These are phyloP conservation scores for Prenolepis imparis DNA, from an alignment of 2,888 invertebrate species.

Conservation along the genomic window DNA sequence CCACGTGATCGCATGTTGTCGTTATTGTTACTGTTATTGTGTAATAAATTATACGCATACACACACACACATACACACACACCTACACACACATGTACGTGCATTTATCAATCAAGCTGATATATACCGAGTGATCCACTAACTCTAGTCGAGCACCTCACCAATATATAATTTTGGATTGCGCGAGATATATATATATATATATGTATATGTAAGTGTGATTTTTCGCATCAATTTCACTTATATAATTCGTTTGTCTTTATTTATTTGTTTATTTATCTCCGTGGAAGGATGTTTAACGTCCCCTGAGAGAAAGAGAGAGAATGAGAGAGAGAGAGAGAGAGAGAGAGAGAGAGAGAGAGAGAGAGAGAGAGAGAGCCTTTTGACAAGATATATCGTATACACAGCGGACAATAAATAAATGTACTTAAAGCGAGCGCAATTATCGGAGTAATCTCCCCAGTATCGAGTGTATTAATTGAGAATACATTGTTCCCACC, in stretches of 20 bases:
- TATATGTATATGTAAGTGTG: slow-evolving; percentile 1
- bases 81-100: slow-evolving; percentile 26
- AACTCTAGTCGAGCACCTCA: slow-evolving; percentile 45
- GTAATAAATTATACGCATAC: slow-evolving; percentile 65
- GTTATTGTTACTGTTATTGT: slow-evolving; percentile 81
- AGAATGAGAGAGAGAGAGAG: too few relatives aligned
- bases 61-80: neutral
- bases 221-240: neutral
- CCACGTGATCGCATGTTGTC: slow-evolving; percentile 77
- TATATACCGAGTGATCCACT: slow-evolving; percentile 41
- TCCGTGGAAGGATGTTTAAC: slow-evolving; percentile 5
- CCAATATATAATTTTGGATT: slow-evolving; percentile 23
- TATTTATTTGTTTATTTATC: slow-evolving; percentile 24
- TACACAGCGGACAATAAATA: slow-evolving; percentile 70
- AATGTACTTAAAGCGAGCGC: slow-evolving; percentile 64
- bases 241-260: neutral
- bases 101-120: slow-evolving; percentile 37
- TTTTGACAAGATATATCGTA: slow-evolving; percentile 39
- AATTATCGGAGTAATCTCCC: neutral
- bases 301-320: neutral
- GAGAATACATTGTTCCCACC: slow-evolving; percentile 37
- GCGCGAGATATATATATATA: neutral
- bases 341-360: neutral
- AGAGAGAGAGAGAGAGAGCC: neutral
- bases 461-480: slow-evolving; percentile 16